These are phyloP conservation scores for Ceryle rudis DNA, from an alignment of 2,797 vertebrate species.

Conservation along the genomic window DNA sequence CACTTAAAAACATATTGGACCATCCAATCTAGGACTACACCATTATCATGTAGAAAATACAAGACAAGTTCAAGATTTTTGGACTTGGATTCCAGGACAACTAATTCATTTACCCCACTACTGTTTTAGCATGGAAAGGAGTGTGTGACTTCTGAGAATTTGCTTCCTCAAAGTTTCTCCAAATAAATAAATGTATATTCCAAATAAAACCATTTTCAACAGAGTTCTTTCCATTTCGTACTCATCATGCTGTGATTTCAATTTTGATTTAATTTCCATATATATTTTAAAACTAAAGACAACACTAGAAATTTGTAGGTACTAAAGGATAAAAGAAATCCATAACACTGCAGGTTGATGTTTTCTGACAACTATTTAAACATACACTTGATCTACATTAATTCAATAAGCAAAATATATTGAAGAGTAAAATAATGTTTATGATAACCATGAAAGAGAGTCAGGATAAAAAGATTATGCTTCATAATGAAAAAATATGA, in stretches of 20 bases:
- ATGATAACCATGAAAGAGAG: background rate
- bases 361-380: background rate
- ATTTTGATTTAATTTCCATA: background rate
- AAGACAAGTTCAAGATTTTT: background rate
- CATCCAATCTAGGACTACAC: background rate
- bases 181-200: background rate
- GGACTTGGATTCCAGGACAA: background rate
- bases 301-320: background rate
- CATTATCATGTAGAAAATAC: background rate
- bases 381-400: background rate
- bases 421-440: background rate
- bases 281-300: background rate
- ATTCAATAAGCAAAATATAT: background rate
- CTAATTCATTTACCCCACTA: background rate
- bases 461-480: background rate
- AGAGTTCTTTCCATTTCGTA: background rate
- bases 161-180: background rate
- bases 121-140: background rate
- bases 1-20: background rate
- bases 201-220: background rate
- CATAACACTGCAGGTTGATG: background rate
- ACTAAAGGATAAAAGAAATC: background rate
- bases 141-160: background rate
- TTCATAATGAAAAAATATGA: background rate
- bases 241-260: background rate